Evolutionary conservation across 2,797 vertebrate genomes (phyloP).

Genomic region (Helarctos malayanus): DNA sequence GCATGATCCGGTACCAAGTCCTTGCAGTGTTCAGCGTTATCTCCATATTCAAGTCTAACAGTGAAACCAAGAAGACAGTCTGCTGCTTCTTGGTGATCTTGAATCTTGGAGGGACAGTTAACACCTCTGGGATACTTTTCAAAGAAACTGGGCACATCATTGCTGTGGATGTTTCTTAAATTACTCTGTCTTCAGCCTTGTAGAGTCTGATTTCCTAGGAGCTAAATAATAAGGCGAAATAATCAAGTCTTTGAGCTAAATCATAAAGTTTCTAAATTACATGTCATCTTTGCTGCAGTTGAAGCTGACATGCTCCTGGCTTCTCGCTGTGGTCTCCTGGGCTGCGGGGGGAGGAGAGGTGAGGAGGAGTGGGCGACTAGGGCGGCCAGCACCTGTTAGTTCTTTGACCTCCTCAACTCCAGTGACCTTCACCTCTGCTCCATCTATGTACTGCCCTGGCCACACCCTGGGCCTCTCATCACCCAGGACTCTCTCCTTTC

Average conservation of each 20-base stretch:
- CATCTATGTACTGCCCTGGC: not conserved
- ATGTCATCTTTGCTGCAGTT: conserved; percentile 91
- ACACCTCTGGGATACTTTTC: not conserved
- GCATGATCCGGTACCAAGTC: conserved; percentile 91
- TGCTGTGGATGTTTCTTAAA: not conserved
- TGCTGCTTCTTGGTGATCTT: not conserved
- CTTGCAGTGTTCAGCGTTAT: conserved; percentile 92
- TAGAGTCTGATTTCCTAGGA: not conserved
- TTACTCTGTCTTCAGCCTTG: not conserved
- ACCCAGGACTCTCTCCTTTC: not conserved
- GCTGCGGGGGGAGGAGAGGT: not conserved
- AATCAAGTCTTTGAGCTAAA: not conserved
- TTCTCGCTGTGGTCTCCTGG: not conserved
- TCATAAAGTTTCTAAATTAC: not conserved
- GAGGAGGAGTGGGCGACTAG: not conserved
- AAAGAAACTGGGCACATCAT: not conserved
- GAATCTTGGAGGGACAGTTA: not conserved
- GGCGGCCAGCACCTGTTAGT: not conserved
- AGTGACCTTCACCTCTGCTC: not conserved
- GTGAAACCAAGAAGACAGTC: not conserved
- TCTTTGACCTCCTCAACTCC: not conserved
- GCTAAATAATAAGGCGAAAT: not conserved
- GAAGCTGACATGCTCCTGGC: conserved; percentile 92
- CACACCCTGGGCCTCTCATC: not conserved
- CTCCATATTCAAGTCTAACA: not conserved